These are phyloP conservation scores for Epicampocera succincta DNA, from an alignment of 2,888 invertebrate species.

Conservation along the genomic window DNA sequence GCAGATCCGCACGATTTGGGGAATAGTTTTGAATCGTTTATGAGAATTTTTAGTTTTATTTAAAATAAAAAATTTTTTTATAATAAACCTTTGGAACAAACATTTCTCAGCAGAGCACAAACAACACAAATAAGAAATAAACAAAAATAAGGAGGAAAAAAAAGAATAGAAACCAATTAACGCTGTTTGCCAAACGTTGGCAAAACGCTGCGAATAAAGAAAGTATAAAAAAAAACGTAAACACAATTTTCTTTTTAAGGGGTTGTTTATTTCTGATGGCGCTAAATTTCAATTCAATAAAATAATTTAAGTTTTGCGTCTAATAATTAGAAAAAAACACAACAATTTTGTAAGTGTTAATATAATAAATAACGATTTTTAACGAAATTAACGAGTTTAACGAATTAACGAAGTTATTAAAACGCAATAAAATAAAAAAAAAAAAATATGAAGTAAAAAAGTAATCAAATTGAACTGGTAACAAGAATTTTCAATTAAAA, in stretches of 20 bases:
- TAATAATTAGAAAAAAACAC: slow-evolving; percentile 27
- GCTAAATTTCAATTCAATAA: slow-evolving; percentile 37
- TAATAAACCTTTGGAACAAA: slow-evolving; percentile 45
- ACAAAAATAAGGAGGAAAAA: slow-evolving; percentile 32
- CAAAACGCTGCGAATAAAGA: slow-evolving; percentile 2
- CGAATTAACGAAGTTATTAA: slow-evolving; percentile 40
- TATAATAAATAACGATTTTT: slow-evolving; percentile 26
- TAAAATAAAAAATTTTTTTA: slow-evolving; percentile 24
- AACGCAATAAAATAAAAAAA: slow-evolving; percentile 45
- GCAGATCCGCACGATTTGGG: too few species aligned
- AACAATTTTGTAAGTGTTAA: slow-evolving; percentile 55
- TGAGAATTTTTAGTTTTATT: not conserved
- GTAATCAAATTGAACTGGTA: slow-evolving; percentile 69
- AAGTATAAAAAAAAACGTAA: too few species aligned
- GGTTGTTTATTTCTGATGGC: not conserved
- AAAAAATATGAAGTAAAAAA: slow-evolving; percentile 51
- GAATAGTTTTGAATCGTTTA: slow-evolving; percentile 1
- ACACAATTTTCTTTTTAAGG: not conserved
- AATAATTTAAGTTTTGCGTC: slow-evolving; percentile 13
- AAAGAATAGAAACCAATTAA: slow-evolving; percentile 28
- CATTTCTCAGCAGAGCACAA: slow-evolving; percentile 18
- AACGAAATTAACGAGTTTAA: slow-evolving; percentile 35
- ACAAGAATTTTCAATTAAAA: slow-evolving; percentile 69
- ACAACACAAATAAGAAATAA: slow-evolving; percentile 40
- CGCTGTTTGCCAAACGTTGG: slow-evolving; percentile 38